Base-by-base conservation (phyloP, 2,888 invertebrate species). In the Pachliopta kotzebuea region DNA sequence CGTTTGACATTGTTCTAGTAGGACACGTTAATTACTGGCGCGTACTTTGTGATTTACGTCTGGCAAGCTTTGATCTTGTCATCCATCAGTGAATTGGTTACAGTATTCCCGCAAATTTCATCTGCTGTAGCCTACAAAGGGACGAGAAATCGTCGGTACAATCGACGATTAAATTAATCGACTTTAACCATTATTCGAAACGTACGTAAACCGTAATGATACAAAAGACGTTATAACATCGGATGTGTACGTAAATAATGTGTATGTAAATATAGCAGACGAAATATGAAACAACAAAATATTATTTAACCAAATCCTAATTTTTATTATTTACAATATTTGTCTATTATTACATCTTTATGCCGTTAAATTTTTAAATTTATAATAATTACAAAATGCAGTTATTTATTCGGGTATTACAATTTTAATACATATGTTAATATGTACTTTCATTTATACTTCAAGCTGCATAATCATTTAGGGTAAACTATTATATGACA, bases 61-160 rank as follows among this genome's bases (percentile, higher is more conserved):
- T 18, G 45, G 53, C 58, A 29, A 45, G 59, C 59, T 63, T 54
- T 58, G 55, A 59, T 63, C 63, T 21, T 63, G 59, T 63, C 59
- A 59, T 54, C 59, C 59, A 59, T 63, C 58, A 63, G 49, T 59
- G 54, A 59, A 63, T 63, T 59, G 58, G 63, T 49, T 8, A 59
- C 58, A 29, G 59, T 55, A 31, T 63, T n/a, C 23, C 59, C 29
- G 24, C 31, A 59, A 54, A 59, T 59, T 21, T 56, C 62, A 24
- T n/a, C 54, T 45, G 49, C n/a, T 21, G 26, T 29, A 42, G 18
- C 29, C 21, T 56, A 56, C 57, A 63, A 57, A 63, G 54, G 53
- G 45, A 63, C 29, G 56, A 49, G 42, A 42, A 62, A 57, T 53
- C 57, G 42, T 23, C 20, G 37, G 52, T 23, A 57, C 24, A 53